A percentile compares a stretch with the other conserved stretches of the same genome.
phyloP scores from a whole-genome alignment of 2,797 vertebrate species.

The Pseudochirops cupreus region DNA sequence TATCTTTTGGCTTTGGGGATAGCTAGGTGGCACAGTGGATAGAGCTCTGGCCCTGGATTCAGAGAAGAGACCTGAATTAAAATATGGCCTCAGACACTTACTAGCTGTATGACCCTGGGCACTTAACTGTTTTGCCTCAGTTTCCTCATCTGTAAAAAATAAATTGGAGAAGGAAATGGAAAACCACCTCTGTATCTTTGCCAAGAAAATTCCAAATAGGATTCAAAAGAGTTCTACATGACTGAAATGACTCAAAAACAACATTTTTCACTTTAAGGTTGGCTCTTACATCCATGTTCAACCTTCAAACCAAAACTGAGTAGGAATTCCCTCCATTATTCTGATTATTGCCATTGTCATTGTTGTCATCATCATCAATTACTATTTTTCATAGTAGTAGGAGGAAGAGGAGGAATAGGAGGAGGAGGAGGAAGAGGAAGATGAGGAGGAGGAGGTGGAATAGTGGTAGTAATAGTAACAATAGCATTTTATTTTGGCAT shows the following conservation, averaged over 20 bases:
- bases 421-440: too few relatives aligned
- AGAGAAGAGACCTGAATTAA: neutral
- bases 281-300: neutral
- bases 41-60: neutral
- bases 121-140: neutral
- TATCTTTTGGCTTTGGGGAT: neutral
- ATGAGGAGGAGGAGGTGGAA: too few relatives aligned
- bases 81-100: neutral
- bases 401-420: too few relatives aligned
- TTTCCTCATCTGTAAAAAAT: constrained; percentile 1
- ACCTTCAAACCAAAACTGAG: neutral
- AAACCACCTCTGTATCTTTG: neutral
- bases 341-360: neutral
- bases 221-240: neutral
- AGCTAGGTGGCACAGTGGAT: neutral
- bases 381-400: neutral
- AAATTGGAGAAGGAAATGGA: neutral
- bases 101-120: neutral
- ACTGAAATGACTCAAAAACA: neutral
- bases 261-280: neutral
- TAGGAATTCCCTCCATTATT: neutral
- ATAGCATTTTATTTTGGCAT: neutral
- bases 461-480: neutral
- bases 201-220: neutral
- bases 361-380: neutral